phyloP scores from a whole-genome alignment of 2,797 vertebrate genomes.

The Hybognathus amarus region DNA sequence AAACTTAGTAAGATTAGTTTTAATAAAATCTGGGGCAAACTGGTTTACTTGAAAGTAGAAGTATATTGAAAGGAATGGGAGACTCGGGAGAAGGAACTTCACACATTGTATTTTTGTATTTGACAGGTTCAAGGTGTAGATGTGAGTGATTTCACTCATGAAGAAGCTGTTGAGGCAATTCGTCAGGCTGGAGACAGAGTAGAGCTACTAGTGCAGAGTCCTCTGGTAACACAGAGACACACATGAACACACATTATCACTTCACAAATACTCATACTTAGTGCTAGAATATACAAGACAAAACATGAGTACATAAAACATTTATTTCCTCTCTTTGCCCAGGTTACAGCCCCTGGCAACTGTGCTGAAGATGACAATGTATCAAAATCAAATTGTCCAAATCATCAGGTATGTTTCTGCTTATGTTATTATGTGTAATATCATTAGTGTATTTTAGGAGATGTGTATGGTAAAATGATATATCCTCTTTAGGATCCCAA shows the following conservation, averaged over 20 bases:
- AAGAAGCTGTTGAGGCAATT: slow-evolving; percentile 96
- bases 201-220: slow-evolving; percentile 89
- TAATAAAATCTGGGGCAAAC: slow-evolving; percentile 9
- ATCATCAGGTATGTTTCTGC: slow-evolving; percentile 38
- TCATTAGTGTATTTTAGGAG: neutral
- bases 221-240: slow-evolving; percentile 78
- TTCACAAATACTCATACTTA: neutral
- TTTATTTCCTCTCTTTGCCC: neutral
- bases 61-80: neutral
- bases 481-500: slow-evolving; percentile 85
- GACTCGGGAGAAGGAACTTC: slow-evolving; percentile 10
- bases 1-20: slow-evolving; percentile 20
- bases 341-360: slow-evolving; percentile 2
- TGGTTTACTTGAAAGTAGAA: slow-evolving; percentile 2
- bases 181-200: slow-evolving; percentile 90
- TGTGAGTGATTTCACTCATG: slow-evolving; percentile 92
- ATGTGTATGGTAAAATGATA: slow-evolving; percentile 57
- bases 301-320: neutral
- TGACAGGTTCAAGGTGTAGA: slow-evolving; percentile 90
- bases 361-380: slow-evolving; percentile 12
- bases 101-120: slow-evolving; percentile 27
- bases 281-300: neutral
- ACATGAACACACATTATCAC: slow-evolving; percentile 10
- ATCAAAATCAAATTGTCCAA: slow-evolving; percentile 24
- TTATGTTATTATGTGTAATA: neutral